phyloP scores from a whole-genome alignment of 2,113 vertebrate species.

The Upupa epops region DNA sequence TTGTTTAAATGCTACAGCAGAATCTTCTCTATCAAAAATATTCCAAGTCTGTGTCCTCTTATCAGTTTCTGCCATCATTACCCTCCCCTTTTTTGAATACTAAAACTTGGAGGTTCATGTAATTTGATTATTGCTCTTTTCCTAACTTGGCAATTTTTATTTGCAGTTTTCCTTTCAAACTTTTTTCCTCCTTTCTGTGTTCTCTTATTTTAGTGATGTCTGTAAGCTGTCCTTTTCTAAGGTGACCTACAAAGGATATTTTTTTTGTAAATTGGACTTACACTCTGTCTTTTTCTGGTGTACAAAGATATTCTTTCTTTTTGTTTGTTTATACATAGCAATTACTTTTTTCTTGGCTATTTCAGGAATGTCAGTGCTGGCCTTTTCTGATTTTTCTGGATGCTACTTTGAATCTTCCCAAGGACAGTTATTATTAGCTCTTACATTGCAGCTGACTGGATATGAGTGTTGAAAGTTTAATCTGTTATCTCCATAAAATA shows the following conservation, averaged over 20 bases:
- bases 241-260: background rate
- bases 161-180: conserved; percentile 11
- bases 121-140: background rate
- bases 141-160: background rate
- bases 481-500: conserved; percentile 65
- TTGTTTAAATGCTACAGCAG: background rate
- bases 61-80: background rate
- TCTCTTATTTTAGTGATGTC: background rate
- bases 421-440: conserved; percentile 66
- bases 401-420: conserved; percentile 53
- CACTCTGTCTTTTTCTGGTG: conserved; percentile 16
- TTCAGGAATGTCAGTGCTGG: conserved; percentile 40
- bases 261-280: background rate
- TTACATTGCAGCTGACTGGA: conserved; percentile 51
- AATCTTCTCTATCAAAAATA: background rate
- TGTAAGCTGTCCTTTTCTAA: background rate
- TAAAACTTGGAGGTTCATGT: background rate
- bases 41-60: background rate
- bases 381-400: conserved; percentile 49
- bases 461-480: conserved; percentile 61
- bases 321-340: conserved; percentile 45
- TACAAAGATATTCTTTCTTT: conserved; percentile 15
- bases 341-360: conserved; percentile 52
- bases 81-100: background rate
- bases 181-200: background rate